phyloP scores from a whole-genome alignment of 2,113 vertebrate genomes.

The Atlantisia rogersi region DNA sequence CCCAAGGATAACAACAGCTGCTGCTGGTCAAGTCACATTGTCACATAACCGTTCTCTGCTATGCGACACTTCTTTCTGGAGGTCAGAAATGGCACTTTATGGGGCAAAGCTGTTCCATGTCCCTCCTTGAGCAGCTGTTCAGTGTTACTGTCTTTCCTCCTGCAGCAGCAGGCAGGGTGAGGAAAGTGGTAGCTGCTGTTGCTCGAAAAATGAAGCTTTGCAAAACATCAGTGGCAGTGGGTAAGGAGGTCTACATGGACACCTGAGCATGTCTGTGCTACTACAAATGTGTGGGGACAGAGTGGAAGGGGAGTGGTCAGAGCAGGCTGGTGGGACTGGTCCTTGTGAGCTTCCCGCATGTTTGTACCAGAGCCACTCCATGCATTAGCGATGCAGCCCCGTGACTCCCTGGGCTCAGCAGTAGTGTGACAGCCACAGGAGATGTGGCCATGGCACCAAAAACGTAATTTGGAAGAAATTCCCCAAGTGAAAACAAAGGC shows the following conservation, averaged over 20 bases:
- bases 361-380: background rate
- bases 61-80: background rate
- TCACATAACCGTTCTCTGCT: background rate
- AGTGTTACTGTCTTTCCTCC: background rate
- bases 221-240: background rate
- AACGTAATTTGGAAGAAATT: background rate
- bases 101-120: background rate
- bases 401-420: background rate
- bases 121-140: background rate
- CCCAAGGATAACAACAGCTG: background rate
- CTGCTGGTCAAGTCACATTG: background rate
- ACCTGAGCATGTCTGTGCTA: background rate
- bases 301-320: background rate
- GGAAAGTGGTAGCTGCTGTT: background rate
- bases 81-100: background rate
- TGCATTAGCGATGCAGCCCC: background rate
- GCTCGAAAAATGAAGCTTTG: background rate
- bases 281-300: accelerated
- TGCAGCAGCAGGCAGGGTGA: background rate
- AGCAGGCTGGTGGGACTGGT: background rate
- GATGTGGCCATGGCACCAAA: background rate
- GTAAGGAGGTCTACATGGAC: background rate
- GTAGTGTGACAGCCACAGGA: background rate
- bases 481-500: conserved; percentile 48
- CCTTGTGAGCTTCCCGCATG: accelerated